These are phyloP conservation scores for Pelodiscus sinensis DNA, from an alignment of 2,113 vertebrate species.

Conservation along the genomic window DNA sequence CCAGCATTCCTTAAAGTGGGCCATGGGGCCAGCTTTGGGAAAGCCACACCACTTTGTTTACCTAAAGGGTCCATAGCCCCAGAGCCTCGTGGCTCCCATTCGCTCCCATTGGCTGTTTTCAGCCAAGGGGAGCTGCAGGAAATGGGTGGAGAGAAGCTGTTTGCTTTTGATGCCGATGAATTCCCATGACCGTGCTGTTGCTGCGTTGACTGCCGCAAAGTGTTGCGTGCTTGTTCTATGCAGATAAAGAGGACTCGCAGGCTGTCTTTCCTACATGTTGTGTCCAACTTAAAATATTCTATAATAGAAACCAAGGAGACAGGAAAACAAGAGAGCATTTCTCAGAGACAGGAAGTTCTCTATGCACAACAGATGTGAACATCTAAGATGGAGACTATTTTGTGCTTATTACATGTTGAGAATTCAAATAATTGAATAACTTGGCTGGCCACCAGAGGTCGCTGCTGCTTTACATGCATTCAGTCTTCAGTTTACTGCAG, in stretches of 20 bases:
- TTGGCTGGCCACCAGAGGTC: rapidly evolving
- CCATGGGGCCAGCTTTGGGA: no score
- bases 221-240: not conserved
- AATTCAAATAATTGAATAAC: rapidly evolving
- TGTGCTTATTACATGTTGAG: not conserved
- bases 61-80: no score
- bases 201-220: not conserved
- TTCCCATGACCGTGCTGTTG: not conserved
- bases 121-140: no score
- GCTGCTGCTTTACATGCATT: rapidly evolving
- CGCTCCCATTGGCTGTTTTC: not conserved
- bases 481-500: not conserved
- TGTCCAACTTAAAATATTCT: not conserved
- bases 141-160: no score
- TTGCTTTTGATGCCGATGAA: not conserved
- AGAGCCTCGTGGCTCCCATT: no score
- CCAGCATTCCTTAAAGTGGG: no score
- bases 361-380: not conserved
- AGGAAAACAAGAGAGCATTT: not conserved
- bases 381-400: rapidly evolving
- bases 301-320: not conserved
- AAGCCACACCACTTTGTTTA: no score
- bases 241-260: not conserved
- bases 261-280: not conserved
- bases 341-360: rapidly evolving